Evolutionary conservation across 2,888 invertebrate species (phyloP).

Genomic region (Torymus texanus): DNA sequence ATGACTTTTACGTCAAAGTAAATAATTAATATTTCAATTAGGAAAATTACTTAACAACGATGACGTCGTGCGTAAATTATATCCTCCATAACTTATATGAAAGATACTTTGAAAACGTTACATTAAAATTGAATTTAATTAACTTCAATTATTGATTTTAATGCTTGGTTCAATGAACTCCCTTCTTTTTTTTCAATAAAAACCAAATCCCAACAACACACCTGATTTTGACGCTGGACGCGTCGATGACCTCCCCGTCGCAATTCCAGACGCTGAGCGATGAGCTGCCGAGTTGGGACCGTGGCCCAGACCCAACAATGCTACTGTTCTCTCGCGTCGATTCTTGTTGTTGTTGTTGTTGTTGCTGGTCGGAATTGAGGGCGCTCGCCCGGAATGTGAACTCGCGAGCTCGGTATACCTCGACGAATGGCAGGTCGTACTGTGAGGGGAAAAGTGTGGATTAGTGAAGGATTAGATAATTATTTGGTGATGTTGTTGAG

Average conservation of each 20-base stretch:
- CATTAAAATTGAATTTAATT: too few relatives aligned
- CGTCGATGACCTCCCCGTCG: conserved; percentile 85
- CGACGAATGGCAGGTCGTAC: conserved; percentile 85
- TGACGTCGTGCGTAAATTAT: too few relatives aligned
- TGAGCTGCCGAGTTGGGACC: conserved; percentile 58
- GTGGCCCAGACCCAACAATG: neutral
- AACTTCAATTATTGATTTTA: too few relatives aligned
- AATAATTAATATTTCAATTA: too few relatives aligned
- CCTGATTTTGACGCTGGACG: conserved; percentile 81
- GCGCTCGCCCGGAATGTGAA: conserved; percentile 80
- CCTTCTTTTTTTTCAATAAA: too few relatives aligned
- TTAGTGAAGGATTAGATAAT: neutral
- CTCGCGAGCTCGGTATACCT: conserved; percentile 84
- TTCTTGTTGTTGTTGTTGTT: neutral
- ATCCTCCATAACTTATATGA: too few relatives aligned
- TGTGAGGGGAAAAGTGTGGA: conserved; percentile 61
- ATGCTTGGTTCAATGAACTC: too few relatives aligned
- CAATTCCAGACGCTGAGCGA: conserved; percentile 85
- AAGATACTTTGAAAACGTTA: too few relatives aligned
- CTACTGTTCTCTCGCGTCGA: too few relatives aligned
- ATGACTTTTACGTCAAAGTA: too few relatives aligned
- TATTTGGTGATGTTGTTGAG: neutral
- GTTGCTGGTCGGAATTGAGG: conserved; percentile 43
- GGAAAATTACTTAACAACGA: too few relatives aligned
- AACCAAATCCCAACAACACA: conserved; percentile 66